These are phyloP conservation scores for Lagorchestes hirsutus DNA, from an alignment of 2,797 vertebrate genomes.

Conservation along the genomic window DNA sequence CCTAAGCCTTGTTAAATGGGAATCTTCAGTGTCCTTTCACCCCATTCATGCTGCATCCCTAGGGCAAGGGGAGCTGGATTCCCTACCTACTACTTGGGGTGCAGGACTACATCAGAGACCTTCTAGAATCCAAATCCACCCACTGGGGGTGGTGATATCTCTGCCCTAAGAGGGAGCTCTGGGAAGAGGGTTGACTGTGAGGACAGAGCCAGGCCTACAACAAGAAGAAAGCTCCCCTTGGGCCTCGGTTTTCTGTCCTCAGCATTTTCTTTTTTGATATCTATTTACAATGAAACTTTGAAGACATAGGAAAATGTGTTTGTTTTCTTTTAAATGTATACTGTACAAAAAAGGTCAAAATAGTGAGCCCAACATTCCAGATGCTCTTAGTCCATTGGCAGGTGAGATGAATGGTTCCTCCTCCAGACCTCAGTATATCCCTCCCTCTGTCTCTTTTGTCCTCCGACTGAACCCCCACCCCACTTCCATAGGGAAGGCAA, in stretches of 20 bases:
- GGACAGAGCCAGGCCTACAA: not conserved
- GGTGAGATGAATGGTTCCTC: slow-evolving; percentile 34
- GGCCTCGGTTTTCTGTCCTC: slow-evolving; percentile 53
- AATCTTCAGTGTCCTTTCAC: not conserved
- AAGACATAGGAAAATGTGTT: slow-evolving; percentile 48
- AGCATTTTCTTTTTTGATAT: slow-evolving; percentile 57
- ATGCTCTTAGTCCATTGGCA: slow-evolving; percentile 57
- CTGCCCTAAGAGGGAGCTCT: not conserved
- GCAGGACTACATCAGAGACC: not conserved
- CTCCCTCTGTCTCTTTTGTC: not conserved
- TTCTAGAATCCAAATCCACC: not conserved
- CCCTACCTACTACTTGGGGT: not conserved
- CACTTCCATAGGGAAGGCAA: slow-evolving; percentile 62
- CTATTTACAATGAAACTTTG: slow-evolving; percentile 58
- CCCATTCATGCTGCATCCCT: slow-evolving; percentile 47
- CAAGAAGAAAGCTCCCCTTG: not conserved
- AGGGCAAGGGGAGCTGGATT: not conserved
- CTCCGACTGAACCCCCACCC: slow-evolving; percentile 43
- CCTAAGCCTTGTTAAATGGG: not conserved
- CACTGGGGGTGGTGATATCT: not conserved
- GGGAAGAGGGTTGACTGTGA: slow-evolving; percentile 15
- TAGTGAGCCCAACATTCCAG: slow-evolving; percentile 55
- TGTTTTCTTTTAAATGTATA: slow-evolving; percentile 40
- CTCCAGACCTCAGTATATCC: slow-evolving; percentile 8
- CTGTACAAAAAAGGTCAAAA: slow-evolving; percentile 69